Evolutionary conservation across 2,797 vertebrate genomes (phyloP).

Genomic region (Rhyacichthys aspro): DNA sequence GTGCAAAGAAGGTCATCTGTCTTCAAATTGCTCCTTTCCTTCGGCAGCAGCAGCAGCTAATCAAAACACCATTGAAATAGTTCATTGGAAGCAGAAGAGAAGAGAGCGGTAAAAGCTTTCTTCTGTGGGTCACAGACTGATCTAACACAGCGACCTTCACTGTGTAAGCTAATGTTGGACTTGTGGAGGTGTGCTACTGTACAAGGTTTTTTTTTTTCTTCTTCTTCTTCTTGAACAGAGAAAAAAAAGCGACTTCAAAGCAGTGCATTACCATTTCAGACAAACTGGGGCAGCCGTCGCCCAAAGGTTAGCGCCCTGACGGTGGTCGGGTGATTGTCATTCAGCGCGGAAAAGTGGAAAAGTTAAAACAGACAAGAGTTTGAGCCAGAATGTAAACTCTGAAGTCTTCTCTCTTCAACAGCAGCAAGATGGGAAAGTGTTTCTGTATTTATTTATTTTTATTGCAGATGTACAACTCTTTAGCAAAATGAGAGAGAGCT

Average conservation of each 20-base stretch:
- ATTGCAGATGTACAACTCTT: too few relatives aligned
- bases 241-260: slow-evolving; percentile 36
- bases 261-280: slow-evolving; percentile 42
- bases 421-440: background rate
- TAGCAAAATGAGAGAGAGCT: too few relatives aligned
- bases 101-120: slow-evolving; percentile 28
- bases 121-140: slow-evolving; percentile 20
- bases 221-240: slow-evolving; percentile 11
- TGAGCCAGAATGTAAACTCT: background rate
- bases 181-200: slow-evolving; percentile 1
- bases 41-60: slow-evolving; percentile 35
- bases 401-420: background rate
- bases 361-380: background rate
- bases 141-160: slow-evolving; percentile 26
- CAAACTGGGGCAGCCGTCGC: slow-evolving; percentile 37
- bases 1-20: slow-evolving; percentile 35
- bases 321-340: slow-evolving; percentile 24
- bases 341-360: background rate
- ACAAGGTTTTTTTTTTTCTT: background rate
- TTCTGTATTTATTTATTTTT: too few relatives aligned
- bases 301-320: slow-evolving; percentile 39
- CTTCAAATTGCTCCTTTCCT: slow-evolving; percentile 48
- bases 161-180: slow-evolving; percentile 11
- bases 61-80: slow-evolving; percentile 52
- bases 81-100: slow-evolving; percentile 24